phyloP scores from a whole-genome alignment of 2,888 invertebrate species.

The Lottia scabra region DNA sequence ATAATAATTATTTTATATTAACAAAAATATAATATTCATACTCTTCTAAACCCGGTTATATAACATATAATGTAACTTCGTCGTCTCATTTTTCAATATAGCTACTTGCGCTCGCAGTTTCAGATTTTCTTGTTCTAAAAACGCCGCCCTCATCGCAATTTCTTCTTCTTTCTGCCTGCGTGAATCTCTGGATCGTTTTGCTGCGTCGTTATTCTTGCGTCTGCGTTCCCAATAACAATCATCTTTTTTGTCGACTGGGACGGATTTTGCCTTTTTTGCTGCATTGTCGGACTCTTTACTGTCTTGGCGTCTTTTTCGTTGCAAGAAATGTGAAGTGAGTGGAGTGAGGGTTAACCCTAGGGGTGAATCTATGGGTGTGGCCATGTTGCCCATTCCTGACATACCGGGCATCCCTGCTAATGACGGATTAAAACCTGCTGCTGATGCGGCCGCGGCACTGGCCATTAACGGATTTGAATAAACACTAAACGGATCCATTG shows the following conservation, averaged over 20 bases:
- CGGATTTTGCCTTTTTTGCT: constrained; percentile 44
- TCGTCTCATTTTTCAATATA: constrained; percentile 58
- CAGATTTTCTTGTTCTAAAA: constrained; percentile 58
- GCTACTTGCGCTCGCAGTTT: constrained; percentile 59
- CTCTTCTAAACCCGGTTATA: constrained; percentile 47
- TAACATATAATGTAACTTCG: constrained; percentile 59
- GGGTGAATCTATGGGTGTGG: constrained; percentile 15
- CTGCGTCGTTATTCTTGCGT: constrained; percentile 61
- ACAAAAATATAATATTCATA: not conserved
- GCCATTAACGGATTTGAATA: constrained; percentile 36
- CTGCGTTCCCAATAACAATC: constrained; percentile 58
- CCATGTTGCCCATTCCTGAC: not conserved
- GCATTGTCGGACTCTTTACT: constrained; percentile 28
- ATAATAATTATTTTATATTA: not conserved
- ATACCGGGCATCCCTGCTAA: constrained; percentile 28
- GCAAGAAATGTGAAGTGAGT: constrained; percentile 55
- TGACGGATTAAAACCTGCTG: constrained; percentile 35
- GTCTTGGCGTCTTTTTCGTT: constrained; percentile 55
- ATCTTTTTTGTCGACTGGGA: constrained; percentile 56
- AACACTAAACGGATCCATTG: constrained; percentile 44
- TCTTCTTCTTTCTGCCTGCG: constrained; percentile 58
- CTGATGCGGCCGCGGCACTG: constrained; percentile 25
- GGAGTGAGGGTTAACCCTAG: constrained; percentile 49
- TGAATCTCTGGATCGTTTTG: constrained; percentile 56
- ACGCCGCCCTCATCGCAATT: constrained; percentile 58